A percentile compares a stretch with the other conserved stretches of the same genome.
These are phyloP conservation scores for Cistogaster globosa DNA, from an alignment of 2,888 invertebrate species.

Conservation along the genomic window DNA sequence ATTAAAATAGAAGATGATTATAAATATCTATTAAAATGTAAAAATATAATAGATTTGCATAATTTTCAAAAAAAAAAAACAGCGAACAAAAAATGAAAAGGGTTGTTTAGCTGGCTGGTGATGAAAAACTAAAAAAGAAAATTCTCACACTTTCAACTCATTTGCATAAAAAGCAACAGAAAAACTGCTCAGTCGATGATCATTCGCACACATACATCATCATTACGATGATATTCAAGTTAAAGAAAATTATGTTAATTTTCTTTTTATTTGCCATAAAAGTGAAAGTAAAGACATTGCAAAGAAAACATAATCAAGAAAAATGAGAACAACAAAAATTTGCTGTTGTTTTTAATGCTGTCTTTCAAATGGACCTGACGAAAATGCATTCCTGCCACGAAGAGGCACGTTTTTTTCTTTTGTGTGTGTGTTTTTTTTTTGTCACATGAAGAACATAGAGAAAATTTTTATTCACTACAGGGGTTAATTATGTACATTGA, in stretches of 20 bases:
- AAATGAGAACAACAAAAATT: slow-evolving; percentile 16
- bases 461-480: slow-evolving; percentile 28
- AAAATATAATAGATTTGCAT: slow-evolving; percentile 58
- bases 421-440: background rate
- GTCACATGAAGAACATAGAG: slow-evolving; percentile 35
- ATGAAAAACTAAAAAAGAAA: slow-evolving; percentile 38
- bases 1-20: slow-evolving; percentile 50
- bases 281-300: slow-evolving; percentile 62
- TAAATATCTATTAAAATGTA: slow-evolving; percentile 62
- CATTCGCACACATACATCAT: slow-evolving; percentile 14
- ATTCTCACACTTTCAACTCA: slow-evolving; percentile 66
- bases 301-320: background rate
- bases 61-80: slow-evolving; percentile 46
- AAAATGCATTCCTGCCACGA: slow-evolving; percentile 34
- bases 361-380: slow-evolving; percentile 33
- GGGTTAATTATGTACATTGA: slow-evolving; percentile 60
- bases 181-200: slow-evolving; percentile 12
- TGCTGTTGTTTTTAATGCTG: slow-evolving; percentile 14
- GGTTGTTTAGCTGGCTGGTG: slow-evolving; percentile 16
- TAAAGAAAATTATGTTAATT: slow-evolving; percentile 65
- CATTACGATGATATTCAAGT: slow-evolving; percentile 5
- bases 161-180: slow-evolving; percentile 63
- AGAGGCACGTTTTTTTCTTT: slow-evolving; percentile 39
- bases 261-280: slow-evolving; percentile 38
- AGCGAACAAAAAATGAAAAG: background rate